Base-by-base conservation (phyloP, 2,113 vertebrate species). In the Apodemus sylvaticus region DNA sequence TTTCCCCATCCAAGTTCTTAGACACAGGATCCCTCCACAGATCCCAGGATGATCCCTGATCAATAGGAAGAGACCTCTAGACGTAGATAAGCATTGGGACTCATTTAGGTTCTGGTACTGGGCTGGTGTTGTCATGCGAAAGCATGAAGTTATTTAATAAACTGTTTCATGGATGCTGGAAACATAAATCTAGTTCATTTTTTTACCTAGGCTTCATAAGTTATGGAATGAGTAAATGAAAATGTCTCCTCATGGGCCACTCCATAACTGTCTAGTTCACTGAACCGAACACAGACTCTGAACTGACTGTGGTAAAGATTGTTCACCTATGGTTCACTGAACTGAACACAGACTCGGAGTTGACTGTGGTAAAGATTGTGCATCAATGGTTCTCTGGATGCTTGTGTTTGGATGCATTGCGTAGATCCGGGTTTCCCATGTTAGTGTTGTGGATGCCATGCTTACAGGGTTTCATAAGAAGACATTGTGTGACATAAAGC, bases 151-250 rank as follows among this genome's bases (percentile, higher is more conserved):
- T 68, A 36, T 51, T 95, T 73, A 73, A 62, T 66, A 77, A 53
- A 53, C 26, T 89, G 39, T 39, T 92, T 94, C 10, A n/a, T 66
- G 17, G 79, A 31, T 86, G 36, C 24, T 16, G 34, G 51, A 55
- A 88, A 85, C 16, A 36, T 48, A 86, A 86, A 91, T 94, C 26
- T 78, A 58, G 8, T 76, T 82, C 92, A 36, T 62, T 76, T 22
- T 22, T 89, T 89, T 83, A 48, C 39, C 53, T 39, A 62, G 45
- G 2, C 55, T 22, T 86, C 73, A 74, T 89, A n/a, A 89, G 78
- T 22, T 76, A 87, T 13, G 7, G 36, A 62, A 74, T 95, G 34
- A 53, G n/a, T 71, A 71, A 53, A 29, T 39, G 8, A 12, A 70
- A 92, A 29, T 1, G 0, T 55, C 36, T 58, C 51, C 7, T 31